Evolutionary conservation across 2,113 vertebrate genomes (phyloP), one percentile per base, ranked within the genome.

Genomic region (Leptobrachium leishanense): DNA sequence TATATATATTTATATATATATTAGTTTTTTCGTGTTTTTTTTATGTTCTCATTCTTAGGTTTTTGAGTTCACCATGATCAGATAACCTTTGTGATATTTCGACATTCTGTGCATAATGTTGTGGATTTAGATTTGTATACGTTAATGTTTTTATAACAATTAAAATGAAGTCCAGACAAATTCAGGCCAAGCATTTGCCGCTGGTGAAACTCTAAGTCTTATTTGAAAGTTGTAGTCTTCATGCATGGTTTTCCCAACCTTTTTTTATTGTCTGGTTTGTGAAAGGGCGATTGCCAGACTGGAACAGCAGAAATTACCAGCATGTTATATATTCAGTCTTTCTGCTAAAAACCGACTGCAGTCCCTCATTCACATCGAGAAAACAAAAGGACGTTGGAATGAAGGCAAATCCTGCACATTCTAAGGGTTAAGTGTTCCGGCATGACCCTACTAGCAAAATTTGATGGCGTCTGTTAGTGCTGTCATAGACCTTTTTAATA

Each of bases 401-500:
- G n/a, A 4, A n/a, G 42, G 42, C 68, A 69, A 69, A 69, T 50
- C n/a, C 43, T 59, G 9, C 0, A 59, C 13, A 59, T 15, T 59
- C 55, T 12, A 59, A 59, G 55, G 13, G 55, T 68, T 43, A 68
- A 43, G 72, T 63, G 78, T 74, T 68, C 71, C 65, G 42, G 57
- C 9, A 62, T 63, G 72, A 79, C 77, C 77, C 63, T 44, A 8
- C 10, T 46, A 39, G 65, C 62, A 50, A 54, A 74, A 74, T 59
- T 74, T 74, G 64, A 80, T 81, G 62, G 66, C 12, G n/a, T 69
- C 50, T 46, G 71, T 13, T 74, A 40, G 64, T 57, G 42, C 55
- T 79, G 66, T 66, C 59, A 77, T 70, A 69, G 59, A 77, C 72
- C 72, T 55, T 65, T 50, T 77, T 81, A 81, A 77, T 77, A 77